These are phyloP conservation scores for Ceratina australensis DNA, from an alignment of 1,140 invertebrate species.

Conservation along the genomic window DNA sequence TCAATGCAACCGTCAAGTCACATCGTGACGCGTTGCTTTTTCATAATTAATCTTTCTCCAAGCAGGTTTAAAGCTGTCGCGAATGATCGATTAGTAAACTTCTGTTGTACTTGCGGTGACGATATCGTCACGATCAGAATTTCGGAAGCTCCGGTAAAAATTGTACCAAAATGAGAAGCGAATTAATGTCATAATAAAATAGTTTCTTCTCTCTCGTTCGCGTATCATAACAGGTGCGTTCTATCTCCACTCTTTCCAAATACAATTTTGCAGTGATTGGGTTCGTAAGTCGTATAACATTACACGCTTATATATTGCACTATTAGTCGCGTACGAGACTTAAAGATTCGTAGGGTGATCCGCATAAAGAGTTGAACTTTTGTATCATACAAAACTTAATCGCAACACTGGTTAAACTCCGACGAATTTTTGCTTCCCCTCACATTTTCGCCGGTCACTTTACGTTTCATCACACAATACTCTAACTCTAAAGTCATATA, in stretches of 20 bases:
- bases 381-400: not conserved
- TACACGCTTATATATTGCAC: not conserved
- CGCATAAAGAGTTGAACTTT: not conserved
- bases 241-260: no score
- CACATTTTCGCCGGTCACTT: no score
- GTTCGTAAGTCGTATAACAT: no score
- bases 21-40: not conserved
- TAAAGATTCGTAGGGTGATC: not conserved
- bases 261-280: no score
- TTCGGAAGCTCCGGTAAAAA: not conserved
- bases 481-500: not conserved
- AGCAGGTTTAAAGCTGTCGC: not conserved
- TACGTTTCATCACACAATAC: no score
- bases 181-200: conserved; percentile 6
- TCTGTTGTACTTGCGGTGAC: conserved; percentile 3
- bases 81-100: not conserved
- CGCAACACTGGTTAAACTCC: no score
- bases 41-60: not conserved
- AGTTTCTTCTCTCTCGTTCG: not conserved
- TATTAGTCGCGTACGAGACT: not conserved
- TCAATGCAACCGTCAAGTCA: not conserved
- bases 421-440: no score
- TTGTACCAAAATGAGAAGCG: not conserved
- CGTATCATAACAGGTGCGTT: no score
- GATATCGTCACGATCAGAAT: not conserved